Evolutionary conservation across 2,113 vertebrate species (phyloP).

Genomic region (Nestor notabilis): DNA sequence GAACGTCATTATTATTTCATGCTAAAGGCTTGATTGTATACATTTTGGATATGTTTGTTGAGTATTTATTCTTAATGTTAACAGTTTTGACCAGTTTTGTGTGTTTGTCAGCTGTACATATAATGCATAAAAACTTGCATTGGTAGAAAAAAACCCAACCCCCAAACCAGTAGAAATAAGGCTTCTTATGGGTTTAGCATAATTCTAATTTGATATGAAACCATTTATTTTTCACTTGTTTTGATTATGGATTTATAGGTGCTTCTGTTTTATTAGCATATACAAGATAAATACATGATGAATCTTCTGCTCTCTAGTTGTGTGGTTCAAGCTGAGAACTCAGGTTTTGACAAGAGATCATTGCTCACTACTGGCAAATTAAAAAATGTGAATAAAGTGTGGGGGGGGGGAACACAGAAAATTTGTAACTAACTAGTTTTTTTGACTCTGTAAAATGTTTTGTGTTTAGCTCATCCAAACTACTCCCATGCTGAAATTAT

Average conservation of each 20-base stretch:
- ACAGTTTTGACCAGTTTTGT: neutral
- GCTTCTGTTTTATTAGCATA: neutral
- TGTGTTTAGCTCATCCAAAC: neutral
- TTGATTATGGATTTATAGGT: neutral
- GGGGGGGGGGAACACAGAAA: neutral
- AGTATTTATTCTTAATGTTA: neutral
- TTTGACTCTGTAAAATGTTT: neutral
- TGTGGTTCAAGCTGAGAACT: neutral
- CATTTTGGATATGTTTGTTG: neutral
- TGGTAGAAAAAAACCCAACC: neutral
- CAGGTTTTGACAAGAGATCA: neutral
- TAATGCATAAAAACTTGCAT: neutral
- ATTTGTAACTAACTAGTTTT: neutral
- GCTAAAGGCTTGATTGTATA: neutral
- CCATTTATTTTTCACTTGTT: neutral
- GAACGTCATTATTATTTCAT: neutral
- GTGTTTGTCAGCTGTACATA: neutral
- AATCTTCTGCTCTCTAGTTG: neutral
- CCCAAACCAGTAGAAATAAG: neutral
- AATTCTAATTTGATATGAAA: neutral
- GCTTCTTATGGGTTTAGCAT: neutral
- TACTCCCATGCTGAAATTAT: neutral
- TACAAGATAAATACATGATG: neutral
- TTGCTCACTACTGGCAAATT: neutral
- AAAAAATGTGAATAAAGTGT: neutral